Conservation (phyloP, 2,888 invertebrate genomes). For the Cephus spinipes region DNA sequence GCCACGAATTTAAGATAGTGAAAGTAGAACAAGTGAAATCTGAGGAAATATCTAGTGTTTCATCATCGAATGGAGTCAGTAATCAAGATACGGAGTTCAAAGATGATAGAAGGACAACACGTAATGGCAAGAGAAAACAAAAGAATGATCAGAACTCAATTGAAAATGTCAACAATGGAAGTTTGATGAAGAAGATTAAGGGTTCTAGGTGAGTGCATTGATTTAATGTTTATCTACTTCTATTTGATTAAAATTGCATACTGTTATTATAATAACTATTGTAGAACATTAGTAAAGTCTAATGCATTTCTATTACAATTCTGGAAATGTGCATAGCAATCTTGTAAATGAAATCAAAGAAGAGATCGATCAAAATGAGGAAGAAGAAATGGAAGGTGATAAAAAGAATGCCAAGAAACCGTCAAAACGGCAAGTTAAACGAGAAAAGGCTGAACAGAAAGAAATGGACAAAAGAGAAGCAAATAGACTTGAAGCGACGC, state of each 20-base stretch:
- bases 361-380: conserved; percentile 28
- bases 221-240: not conserved
- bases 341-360: conserved; percentile 40
- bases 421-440: conserved; percentile 77
- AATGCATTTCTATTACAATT: not conserved
- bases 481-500: conserved; percentile 70
- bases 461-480: conserved; percentile 70
- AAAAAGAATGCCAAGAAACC: conserved; percentile 62
- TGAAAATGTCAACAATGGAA: not conserved
- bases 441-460: conserved; percentile 72
- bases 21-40: not conserved
- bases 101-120: not conserved
- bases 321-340: conserved; percentile 14
- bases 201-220: not conserved
- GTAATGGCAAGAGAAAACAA: not conserved
- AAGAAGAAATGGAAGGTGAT: conserved; percentile 35
- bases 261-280: not conserved
- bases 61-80: not conserved
- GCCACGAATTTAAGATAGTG: not conserved
- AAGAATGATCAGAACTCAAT: not conserved
- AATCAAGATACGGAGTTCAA: not conserved
- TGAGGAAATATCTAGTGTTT: not conserved
- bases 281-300: not conserved
- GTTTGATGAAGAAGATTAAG: not conserved
- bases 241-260: not conserved